Base-by-base conservation (phyloP, 1,140 invertebrate species). In the Ceratitis capitata region DNA sequence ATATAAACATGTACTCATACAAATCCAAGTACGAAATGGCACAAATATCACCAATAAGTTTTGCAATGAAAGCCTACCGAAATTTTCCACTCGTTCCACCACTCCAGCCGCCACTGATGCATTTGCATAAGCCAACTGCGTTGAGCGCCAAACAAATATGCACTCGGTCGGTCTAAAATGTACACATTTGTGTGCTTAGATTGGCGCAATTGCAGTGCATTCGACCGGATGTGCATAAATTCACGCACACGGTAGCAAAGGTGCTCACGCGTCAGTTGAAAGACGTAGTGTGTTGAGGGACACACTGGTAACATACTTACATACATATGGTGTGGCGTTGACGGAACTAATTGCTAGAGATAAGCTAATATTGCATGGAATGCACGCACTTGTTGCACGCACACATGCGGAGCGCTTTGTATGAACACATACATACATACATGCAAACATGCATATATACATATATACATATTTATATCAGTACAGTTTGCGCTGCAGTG, bases 81-180 rank as follows among this genome's bases (percentile, higher is more conserved):
- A 69, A 35, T 35, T 12, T 39, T 5, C 32, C 61, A 14, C 26
- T 39, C 32, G 32, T 5, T 5, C 14, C 35, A 42, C 35, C n/a
- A n/a, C n/a, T n/a, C n/a, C n/a, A n/a, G n/a, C n/a, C n/a, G n/a
- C n/a, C 19, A 26, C 29, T 16, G 3, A 26, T 4, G 32, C 61
- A n/a, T 78, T 42, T 45, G 69, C 69, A 78, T 45, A 78, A 23
- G 69, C 69, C 69, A 45, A 78, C 32, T 45, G 69, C 7, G n/a
- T 45, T 78, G 19, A 78, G 39, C 39, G 19, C 16, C 69, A 45
- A 19, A 23, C 69, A 78, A 78, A 78, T 78, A 78, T 78, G 39
- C 69, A 78, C 45, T 23, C n/a, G n/a, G n/a, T 78, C 39, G 39
- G n/a, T 78, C n/a, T 78, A 45, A 78, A 78, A 78, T n/a, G 69